phyloP scores from a whole-genome alignment of 2,113 vertebrate genomes.

The Solea senegalensis region DNA sequence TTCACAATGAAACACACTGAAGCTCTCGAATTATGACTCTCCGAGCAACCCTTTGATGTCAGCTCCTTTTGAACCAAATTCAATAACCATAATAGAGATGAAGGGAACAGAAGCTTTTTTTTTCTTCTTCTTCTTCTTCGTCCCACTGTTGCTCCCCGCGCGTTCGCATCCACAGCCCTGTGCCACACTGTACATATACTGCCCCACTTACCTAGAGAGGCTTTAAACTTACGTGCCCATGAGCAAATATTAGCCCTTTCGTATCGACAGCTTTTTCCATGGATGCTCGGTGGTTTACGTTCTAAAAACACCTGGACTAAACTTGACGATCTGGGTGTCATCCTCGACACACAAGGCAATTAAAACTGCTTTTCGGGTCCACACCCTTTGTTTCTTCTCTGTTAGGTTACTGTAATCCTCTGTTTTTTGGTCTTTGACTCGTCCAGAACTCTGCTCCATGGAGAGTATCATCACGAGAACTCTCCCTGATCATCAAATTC shows the following conservation, averaged over 20 bases:
- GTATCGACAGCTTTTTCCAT: slow-evolving; percentile 61
- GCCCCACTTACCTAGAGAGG: slow-evolving; percentile 32
- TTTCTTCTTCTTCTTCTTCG: slow-evolving; percentile 45
- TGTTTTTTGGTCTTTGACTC: too few species aligned
- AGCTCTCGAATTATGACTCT: slow-evolving; percentile 76
- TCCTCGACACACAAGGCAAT: too few species aligned
- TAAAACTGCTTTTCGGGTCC: too few species aligned
- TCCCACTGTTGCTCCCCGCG: too few species aligned
- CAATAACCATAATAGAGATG: slow-evolving; percentile 81
- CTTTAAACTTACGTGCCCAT: slow-evolving; percentile 60
- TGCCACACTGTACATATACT: slow-evolving; percentile 26
- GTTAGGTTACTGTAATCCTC: too few species aligned
- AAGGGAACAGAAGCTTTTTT: slow-evolving; percentile 75
- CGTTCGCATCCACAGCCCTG: slow-evolving; percentile 48
- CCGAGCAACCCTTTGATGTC: slow-evolving; percentile 76
- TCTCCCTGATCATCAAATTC: too few species aligned
- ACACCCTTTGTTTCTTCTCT: too few species aligned
- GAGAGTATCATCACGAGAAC: too few species aligned
- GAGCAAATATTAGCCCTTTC: slow-evolving; percentile 73
- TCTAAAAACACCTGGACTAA: background rate
- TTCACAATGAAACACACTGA: slow-evolving; percentile 74
- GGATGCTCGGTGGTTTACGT: slow-evolving; percentile 45
- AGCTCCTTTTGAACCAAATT: slow-evolving; percentile 82
- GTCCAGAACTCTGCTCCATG: too few species aligned
- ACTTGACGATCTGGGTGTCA: too few species aligned